phyloP scores from a whole-genome alignment of 2,888 invertebrate species.

The Acronicta leporina region DNA sequence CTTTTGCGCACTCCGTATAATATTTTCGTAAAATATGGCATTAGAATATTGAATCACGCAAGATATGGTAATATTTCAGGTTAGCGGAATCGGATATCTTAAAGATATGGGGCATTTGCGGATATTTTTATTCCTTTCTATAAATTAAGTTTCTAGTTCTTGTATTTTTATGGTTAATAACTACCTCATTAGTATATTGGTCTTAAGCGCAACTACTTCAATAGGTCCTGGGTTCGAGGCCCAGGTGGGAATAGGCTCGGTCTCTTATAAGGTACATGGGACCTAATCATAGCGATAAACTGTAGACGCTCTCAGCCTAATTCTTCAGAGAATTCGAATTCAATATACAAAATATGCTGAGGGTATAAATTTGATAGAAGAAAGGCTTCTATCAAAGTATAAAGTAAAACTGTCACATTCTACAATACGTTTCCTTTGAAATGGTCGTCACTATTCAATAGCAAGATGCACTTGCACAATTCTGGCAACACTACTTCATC shows the following conservation, averaged over 20 bases:
- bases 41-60: slow-evolving; percentile 31
- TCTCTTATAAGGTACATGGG: no score
- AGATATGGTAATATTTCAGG: slow-evolving; percentile 24
- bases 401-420: neutral
- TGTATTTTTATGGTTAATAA: no score
- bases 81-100: neutral
- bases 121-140: no score
- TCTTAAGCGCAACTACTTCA: no score
- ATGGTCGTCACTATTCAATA: neutral
- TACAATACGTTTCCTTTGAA: neutral
- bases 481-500: neutral
- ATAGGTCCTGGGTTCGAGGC: no score
- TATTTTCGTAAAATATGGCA: slow-evolving; percentile 36
- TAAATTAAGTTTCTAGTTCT: no score
- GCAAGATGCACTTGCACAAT: neutral
- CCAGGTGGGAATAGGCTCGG: no score
- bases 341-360: no score
- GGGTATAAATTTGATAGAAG: neutral
- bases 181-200: no score
- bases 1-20: slow-evolving; percentile 12
- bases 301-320: no score
- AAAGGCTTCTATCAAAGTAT: neutral
- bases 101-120: neutral
- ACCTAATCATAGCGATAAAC: no score
- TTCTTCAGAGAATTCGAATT: no score